Base-by-base conservation (phyloP, 2,888 invertebrate genomes). In the Athalia circularis region DNA sequence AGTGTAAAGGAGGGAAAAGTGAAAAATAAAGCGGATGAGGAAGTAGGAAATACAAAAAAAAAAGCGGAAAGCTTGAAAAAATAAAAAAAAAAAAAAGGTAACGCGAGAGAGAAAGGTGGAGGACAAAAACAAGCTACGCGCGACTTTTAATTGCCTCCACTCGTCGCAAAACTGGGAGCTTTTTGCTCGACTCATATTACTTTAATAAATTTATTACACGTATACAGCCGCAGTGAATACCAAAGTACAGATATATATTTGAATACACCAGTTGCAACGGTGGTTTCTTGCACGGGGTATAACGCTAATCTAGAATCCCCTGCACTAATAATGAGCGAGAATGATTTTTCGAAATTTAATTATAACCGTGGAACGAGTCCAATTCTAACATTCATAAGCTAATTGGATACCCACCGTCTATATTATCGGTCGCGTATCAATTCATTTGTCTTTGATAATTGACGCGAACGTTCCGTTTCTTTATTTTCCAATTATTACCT, bases 151-250 rank as follows among this genome's bases (percentile, higher is more conserved):
- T 72, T 72, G 72, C 72, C 45, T 13, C 59, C 9, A 72, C 57
- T 59, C 72, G 47, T 72, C 59, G 29, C 5, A 8, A 43, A 57
- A 54, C 11, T 70, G 29, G 54, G 52, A n/a, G 47, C 59, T 59
- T 72, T 72, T 59, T 9, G 47, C 43, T 57, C 45, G 15, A 72
- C 47, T 59, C 59, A 59, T 72, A 59, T 72, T 72, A 6, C 45
- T 72, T 70, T n/a, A 11, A 57, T 70, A 72, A 72, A 72, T 72
- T 72, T 59, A 72, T 72, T 72, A 72, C 45, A 1, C 43, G 47
- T 3, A 45, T 8, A 5, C 52, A 13, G 54, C 8, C 8, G 15
- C 15, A 62, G 62, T 8, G 29, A 11, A 5, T 8, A 5, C 8
- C 15, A 13, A 8, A 6, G 13, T 15, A 15, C 8, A 54, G 43